These are phyloP conservation scores for Harpegnathos saltator DNA, from an alignment of 1,140 invertebrate species.

Conservation along the genomic window DNA sequence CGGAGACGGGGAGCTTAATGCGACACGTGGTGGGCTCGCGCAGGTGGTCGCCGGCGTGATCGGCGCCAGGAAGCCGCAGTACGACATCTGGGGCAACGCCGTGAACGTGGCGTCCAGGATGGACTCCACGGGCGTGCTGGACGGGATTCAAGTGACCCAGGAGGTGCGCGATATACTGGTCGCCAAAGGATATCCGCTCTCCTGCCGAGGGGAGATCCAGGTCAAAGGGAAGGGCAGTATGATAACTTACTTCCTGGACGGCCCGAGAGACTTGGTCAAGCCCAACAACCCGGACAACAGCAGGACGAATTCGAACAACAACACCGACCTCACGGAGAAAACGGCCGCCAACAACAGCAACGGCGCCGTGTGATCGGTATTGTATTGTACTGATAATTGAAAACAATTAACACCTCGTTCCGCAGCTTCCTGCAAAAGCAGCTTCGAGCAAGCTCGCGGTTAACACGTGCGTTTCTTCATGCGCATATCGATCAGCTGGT, in stretches of 20 bases:
- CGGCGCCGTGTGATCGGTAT: conserved; percentile 44
- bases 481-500: no score
- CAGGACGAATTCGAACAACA: conserved; percentile 67
- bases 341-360: conserved; percentile 6
- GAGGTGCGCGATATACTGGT: conserved; percentile 93
- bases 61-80: conserved; percentile 96
- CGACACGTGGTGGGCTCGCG: not conserved
- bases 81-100: conserved; percentile 97
- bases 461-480: no score
- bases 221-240: conserved; percentile 98
- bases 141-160: conserved; percentile 95
- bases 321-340: conserved; percentile 35
- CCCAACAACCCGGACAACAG: not conserved
- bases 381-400: not conserved
- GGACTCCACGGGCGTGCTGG: conserved; percentile 93
- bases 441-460: no score
- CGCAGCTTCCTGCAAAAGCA: no score
- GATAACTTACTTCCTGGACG: conserved; percentile 96
- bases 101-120: conserved; percentile 97
- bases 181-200: conserved; percentile 91
- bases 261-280: conserved; percentile 71
- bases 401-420: not conserved
- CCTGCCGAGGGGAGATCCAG: conserved; percentile 93
- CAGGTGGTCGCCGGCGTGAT: conserved; percentile 96
- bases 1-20: not conserved